A percentile compares a stretch with the other conserved stretches of the same genome.
phyloP scores from a whole-genome alignment of 2,888 invertebrate genomes.

The Encarsia formosa region DNA sequence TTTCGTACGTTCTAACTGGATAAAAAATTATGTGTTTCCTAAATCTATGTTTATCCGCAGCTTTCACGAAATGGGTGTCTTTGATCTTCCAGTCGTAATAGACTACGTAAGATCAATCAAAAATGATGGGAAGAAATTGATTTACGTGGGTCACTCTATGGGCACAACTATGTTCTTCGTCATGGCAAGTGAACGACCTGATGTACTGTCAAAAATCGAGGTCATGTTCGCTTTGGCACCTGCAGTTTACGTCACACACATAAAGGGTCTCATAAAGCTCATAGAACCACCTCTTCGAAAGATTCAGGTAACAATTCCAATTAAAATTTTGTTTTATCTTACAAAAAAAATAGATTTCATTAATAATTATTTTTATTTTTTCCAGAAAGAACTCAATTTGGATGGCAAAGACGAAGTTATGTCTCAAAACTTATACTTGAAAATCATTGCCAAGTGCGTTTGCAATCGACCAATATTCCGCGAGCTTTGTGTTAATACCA shows the following conservation, averaged over 20 bases:
- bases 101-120: constrained; percentile 51
- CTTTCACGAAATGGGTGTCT: constrained; percentile 84
- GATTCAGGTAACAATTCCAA: constrained; percentile 1
- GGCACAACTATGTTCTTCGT: constrained; percentile 73
- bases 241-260: constrained; percentile 48
- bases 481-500: constrained; percentile 66
- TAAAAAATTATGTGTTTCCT: not conserved
- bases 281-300: not conserved
- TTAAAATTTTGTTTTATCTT: not conserved
- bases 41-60: constrained; percentile 51
- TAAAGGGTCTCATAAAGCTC: not conserved
- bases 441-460: constrained; percentile 60
- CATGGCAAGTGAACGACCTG: constrained; percentile 64
- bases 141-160: constrained; percentile 46
- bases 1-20: constrained; percentile 41
- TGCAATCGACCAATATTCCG: constrained; percentile 55
- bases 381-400: not conserved
- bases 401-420: not conserved
- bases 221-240: constrained; percentile 67
- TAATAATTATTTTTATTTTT: not conserved
- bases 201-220: constrained; percentile 63
- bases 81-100: constrained; percentile 76
- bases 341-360: not conserved
- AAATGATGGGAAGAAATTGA: constrained; percentile 34
- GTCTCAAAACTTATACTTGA: constrained; percentile 50